phyloP scores from a whole-genome alignment of 2,888 invertebrate species.

The Scaptodrosophila latifasciaeformis region DNA sequence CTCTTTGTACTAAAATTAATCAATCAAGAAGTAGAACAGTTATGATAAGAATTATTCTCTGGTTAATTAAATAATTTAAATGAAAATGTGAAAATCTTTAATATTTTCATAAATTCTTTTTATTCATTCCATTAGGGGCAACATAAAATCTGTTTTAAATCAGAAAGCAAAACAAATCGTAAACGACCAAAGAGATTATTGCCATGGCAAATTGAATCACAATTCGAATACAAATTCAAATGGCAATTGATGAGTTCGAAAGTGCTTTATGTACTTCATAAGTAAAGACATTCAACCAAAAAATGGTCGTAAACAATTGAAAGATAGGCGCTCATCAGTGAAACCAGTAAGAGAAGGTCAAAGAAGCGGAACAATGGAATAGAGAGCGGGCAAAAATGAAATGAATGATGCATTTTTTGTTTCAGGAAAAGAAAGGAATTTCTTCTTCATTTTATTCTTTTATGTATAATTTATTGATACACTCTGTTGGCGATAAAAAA shows the following conservation, averaged over 20 bases:
- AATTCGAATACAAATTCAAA: slow-evolving; percentile 10
- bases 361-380: slow-evolving; percentile 37
- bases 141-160: too few relatives aligned
- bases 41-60: too few relatives aligned
- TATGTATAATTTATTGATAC: slow-evolving; percentile 65
- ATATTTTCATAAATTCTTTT: too few relatives aligned
- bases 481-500: slow-evolving; percentile 64
- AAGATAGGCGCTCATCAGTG: too few relatives aligned
- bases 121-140: too few relatives aligned
- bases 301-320: slow-evolving; percentile 43
- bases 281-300: slow-evolving; percentile 7
- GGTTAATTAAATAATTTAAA: too few relatives aligned
- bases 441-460: too few relatives aligned
- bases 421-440: slow-evolving; percentile 45
- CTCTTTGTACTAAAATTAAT: too few relatives aligned
- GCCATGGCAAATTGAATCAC: slow-evolving; percentile 28
- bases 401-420: slow-evolving; percentile 41
- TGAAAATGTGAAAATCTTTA: too few relatives aligned
- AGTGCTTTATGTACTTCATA: slow-evolving; percentile 35
- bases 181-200: slow-evolving; percentile 15
- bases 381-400: too few relatives aligned
- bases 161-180: slow-evolving; percentile 6
- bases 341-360: too few relatives aligned
- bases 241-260: slow-evolving; percentile 27
- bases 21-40: too few relatives aligned